These are phyloP conservation scores for Apostichopus californicus DNA, from an alignment of 35 echinoderm and acorn worm species.

Conservation along the genomic window DNA sequence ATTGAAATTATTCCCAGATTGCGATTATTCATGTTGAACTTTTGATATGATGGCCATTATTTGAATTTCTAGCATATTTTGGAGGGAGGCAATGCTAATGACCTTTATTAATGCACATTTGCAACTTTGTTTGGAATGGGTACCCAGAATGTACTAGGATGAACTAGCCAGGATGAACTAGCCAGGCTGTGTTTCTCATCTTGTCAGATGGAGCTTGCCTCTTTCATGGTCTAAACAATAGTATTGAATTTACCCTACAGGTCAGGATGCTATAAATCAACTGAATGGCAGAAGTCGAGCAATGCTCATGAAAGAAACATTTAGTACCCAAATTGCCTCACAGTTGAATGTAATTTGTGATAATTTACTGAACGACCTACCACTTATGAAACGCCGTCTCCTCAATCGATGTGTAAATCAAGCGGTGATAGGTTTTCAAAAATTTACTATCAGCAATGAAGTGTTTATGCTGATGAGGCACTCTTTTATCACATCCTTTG, in stretches of 20 bases:
- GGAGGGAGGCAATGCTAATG: too few relatives aligned
- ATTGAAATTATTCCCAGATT: too few relatives aligned
- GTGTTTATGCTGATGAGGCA: too few relatives aligned
- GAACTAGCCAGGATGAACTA: too few relatives aligned
- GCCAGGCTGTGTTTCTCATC: background rate
- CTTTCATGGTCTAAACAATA: background rate
- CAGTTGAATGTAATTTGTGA: background rate
- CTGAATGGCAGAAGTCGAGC: background rate
- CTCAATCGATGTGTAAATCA: background rate
- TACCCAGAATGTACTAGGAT: too few relatives aligned
- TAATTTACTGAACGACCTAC: background rate
- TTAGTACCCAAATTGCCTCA: background rate
- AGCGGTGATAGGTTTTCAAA: background rate
- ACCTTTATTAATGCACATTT: too few relatives aligned
- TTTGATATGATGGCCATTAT: too few relatives aligned
- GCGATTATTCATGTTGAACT: too few relatives aligned
- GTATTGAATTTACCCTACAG: background rate
- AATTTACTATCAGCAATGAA: too few relatives aligned
- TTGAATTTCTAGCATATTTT: too few relatives aligned
- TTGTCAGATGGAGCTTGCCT: background rate
- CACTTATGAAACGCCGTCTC: background rate
- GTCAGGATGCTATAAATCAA: background rate
- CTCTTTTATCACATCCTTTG: too few relatives aligned
- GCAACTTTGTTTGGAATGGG: too few relatives aligned
- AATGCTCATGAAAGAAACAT: background rate